Base-by-base conservation (phyloP, 1,140 invertebrate genomes). In the Penaeus vannamei region DNA sequence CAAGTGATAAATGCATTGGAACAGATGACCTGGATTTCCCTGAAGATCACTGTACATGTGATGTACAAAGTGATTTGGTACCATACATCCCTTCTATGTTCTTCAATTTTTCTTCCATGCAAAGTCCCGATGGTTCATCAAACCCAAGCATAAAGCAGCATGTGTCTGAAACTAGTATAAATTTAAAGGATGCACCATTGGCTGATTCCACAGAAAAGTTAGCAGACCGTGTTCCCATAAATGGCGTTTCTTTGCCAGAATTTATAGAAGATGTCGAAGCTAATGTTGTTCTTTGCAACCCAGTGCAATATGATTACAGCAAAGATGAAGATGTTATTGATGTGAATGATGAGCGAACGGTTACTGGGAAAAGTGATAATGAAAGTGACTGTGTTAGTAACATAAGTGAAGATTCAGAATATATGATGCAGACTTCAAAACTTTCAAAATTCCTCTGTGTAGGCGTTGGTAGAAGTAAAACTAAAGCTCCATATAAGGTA, bases 41-140 rank as follows among this genome's bases (percentile, higher is more conserved):
- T 7, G 90, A 89, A 32, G 90, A 90, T 42, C 86, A 90, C 64
- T 90, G 86, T 59, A 90, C 88, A 36, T 90, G 88, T 86, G 90
- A 90, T 85, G 87, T 90, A 46, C 90, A 90, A 61, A 90, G 90
- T 86, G 90, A 90, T 79, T 84, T 90, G 36, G 84, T 89, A 77
- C 90, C 90, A 42, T 90, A 90, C 72, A 87, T 90, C n/a, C 90
- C 90, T 32, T 88, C 90, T 36, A 86, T 84, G 62, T 87, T 90
- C 84, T 87, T 89, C 83, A 90, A 90, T 77, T 89, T 91, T 60
- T 84, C 88, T 32, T 84, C 88, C 23, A 72, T 87, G 69, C 94
- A 96, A 91, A 97, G 97, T 93, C 97, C 97, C 2, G 97, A 98
- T 92, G 97, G 97, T 64, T 97, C 97, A 46, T 98, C 97, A 8